Evolutionary conservation across 2,113 vertebrate genomes (phyloP).

Genomic region (Chunga burmeisteri): DNA sequence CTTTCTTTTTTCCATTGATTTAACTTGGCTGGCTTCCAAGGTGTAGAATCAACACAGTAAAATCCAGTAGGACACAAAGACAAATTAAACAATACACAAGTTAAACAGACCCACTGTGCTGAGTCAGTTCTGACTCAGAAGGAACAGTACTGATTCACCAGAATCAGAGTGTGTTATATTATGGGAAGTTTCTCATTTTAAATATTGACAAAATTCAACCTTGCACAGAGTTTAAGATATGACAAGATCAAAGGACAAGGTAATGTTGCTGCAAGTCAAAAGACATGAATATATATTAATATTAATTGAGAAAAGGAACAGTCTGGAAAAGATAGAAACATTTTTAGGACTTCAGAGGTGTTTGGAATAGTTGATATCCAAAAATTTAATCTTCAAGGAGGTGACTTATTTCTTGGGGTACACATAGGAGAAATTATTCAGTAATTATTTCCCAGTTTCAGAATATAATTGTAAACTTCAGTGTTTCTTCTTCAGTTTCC

Average conservation of each 20-base stretch:
- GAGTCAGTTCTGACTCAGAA: conserved; percentile 30
- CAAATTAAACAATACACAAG: background rate
- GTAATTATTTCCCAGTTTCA: background rate
- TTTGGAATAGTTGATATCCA: background rate
- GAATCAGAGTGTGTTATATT: background rate
- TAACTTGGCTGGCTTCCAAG: background rate
- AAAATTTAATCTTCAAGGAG: background rate
- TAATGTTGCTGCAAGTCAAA: background rate
- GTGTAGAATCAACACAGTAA: background rate
- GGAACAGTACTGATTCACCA: background rate
- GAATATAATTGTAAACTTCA: background rate
- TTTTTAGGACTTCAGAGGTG: background rate
- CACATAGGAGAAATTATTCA: background rate
- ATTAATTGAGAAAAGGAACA: background rate
- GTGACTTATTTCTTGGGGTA: background rate
- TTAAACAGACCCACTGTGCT: background rate
- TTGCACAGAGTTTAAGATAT: background rate
- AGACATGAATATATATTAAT: background rate
- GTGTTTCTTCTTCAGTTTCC: background rate
- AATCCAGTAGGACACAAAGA: background rate
- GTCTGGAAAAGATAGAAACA: background rate
- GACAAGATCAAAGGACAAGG: background rate
- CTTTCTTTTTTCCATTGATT: background rate
- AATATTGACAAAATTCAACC: background rate
- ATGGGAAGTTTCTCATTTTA: background rate